Base-by-base conservation (phyloP, 2,113 vertebrate genomes). In the Tamias sibiricus region DNA sequence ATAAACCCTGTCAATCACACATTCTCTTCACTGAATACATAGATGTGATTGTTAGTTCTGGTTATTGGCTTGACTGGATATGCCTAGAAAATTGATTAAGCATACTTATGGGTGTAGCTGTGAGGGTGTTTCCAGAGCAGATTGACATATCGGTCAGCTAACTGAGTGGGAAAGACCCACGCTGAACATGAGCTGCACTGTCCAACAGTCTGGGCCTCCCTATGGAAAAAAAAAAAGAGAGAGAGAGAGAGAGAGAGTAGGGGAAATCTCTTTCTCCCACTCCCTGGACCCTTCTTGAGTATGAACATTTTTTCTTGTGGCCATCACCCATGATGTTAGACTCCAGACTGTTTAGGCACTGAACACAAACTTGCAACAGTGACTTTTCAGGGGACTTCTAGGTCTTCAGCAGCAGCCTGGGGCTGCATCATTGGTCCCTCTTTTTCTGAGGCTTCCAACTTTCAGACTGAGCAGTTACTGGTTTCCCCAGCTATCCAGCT, bases 261-360 rank as follows among this genome's bases (percentile, higher is more conserved):
- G 16, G 24, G 9, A 3, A 54, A n/a, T 12, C 84, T 40, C 2
- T 49, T 2, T 49, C 1, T 40, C 4, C 1, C 24, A 13, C 42
- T 16, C 26, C 13, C 44, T 54, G 24, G 6, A 4, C 8, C 13
- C 79, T 42, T 28, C 26, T 28, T 20, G 16, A 57, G 24, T 52
- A 24, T 12, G 35, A 16, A 44, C 17, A 16, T n/a, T 71, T 28
- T 26, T 71, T 30, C 35, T 24, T 87, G 13, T 30, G 3, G 3
- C 13, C 44, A 1, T n/a, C 24, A 32, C 22, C 6, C 6, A 4
- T 47, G 14, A 71, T 4, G 7, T 17, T 16, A 57, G 20, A 57
- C 54, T 57, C 20, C 54, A 57, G 54, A 22, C 54, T 57, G 20
- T 57, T 57, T 22, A 57, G 1, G 20, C 54, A 57, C 54, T 57